These are phyloP conservation scores for Prunella strophiata DNA, from an alignment of 2,797 vertebrate species.

Conservation along the genomic window DNA sequence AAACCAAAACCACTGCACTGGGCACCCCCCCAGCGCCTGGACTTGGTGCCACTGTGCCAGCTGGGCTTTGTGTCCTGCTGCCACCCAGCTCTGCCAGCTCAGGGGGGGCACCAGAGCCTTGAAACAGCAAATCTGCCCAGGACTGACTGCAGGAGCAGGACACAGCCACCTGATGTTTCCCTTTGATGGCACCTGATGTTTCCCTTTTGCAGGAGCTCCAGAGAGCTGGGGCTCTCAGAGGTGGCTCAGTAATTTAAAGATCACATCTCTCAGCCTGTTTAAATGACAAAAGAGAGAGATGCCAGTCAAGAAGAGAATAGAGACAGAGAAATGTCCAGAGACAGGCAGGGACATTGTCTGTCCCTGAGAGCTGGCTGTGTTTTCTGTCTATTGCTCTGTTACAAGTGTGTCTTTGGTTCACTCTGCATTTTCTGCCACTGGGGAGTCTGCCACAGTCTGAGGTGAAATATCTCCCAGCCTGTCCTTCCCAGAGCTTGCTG, in stretches of 20 bases:
- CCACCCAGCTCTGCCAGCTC: background rate
- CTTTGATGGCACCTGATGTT: background rate
- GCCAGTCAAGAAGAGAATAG: background rate
- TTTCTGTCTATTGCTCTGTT: background rate
- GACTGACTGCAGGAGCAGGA: background rate
- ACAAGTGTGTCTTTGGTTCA: background rate
- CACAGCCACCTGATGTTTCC: background rate
- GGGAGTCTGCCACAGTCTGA: background rate
- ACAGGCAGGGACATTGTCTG: background rate
- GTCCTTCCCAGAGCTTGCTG: background rate
- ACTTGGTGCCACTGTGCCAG: background rate
- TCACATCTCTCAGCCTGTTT: background rate
- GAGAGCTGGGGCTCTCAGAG: background rate
- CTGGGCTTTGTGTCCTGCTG: background rate
- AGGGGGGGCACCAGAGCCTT: background rate
- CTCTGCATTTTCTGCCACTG: background rate
- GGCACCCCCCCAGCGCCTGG: background rate
- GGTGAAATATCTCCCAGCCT: background rate
- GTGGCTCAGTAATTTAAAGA: background rate
- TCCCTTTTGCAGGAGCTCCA: background rate
- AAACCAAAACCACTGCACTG: too few species aligned
- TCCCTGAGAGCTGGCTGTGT: background rate
- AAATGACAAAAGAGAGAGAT: background rate
- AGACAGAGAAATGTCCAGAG: background rate
- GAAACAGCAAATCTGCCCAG: background rate